Conservation (phyloP, 2,888 invertebrate genomes). For the Oligia fasciuncula region DNA sequence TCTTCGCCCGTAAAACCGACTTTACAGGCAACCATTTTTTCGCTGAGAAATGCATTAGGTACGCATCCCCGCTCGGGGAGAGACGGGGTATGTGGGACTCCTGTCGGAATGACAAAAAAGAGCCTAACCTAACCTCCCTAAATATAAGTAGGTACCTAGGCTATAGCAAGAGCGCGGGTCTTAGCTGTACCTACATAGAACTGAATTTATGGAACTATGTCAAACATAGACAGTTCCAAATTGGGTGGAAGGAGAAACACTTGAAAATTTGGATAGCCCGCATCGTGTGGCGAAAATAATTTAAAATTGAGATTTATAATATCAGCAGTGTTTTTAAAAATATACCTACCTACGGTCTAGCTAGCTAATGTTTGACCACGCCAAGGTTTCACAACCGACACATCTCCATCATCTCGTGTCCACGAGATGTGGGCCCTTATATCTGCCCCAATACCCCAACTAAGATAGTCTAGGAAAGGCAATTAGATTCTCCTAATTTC, state of each 20-base stretch:
- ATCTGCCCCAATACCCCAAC: not conserved
- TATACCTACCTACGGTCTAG: not conserved
- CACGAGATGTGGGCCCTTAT: not conserved
- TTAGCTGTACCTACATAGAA: not conserved
- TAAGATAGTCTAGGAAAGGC: not conserved
- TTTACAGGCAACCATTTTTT: too few relatives aligned
- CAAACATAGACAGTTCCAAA: not conserved
- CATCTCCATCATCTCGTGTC: too few relatives aligned
- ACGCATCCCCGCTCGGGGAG: too few relatives aligned
- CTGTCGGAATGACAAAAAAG: slow-evolving; percentile 1
- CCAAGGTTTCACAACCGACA: not conserved
- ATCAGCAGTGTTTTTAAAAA: not conserved
- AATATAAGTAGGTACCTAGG: too few relatives aligned
- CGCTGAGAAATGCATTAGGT: too few relatives aligned
- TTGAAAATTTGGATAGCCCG: not conserved
- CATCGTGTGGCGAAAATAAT: not conserved
- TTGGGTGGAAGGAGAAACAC: not conserved
- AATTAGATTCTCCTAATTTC: not conserved
- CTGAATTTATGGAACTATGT: not conserved
- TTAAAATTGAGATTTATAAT: not conserved
- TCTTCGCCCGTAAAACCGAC: too few relatives aligned
- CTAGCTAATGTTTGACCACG: not conserved
- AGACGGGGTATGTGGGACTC: too few relatives aligned
- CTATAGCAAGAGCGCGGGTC: not conserved
- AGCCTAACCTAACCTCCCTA: not conserved